Conservation (phyloP, 2,113 vertebrate genomes). For the Tor tambroides region DNA sequence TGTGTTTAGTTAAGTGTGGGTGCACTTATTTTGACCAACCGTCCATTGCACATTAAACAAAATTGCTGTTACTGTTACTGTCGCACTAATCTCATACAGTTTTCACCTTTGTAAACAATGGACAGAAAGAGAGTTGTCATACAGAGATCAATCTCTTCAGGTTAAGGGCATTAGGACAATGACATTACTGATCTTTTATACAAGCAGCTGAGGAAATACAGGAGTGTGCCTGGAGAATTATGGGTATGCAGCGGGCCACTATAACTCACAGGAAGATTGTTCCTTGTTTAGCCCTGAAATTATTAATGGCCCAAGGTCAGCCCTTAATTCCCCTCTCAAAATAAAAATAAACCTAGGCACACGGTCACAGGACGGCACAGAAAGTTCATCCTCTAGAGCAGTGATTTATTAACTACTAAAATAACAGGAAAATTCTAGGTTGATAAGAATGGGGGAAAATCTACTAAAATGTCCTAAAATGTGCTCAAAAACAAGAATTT, state of each 20-base stretch:
- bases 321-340: conserved; percentile 57
- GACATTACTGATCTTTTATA: background rate
- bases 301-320: conserved; percentile 66
- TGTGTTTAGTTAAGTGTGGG: conserved; percentile 39
- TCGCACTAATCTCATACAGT: conserved; percentile 11
- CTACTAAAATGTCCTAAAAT: background rate
- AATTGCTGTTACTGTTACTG: background rate
- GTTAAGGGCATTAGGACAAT: background rate
- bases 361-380: conserved; percentile 44
- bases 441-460: background rate
- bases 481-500: background rate
- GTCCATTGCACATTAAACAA: background rate
- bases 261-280: conserved; percentile 34
- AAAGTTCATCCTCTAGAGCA: conserved; percentile 5
- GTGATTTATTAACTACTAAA: background rate
- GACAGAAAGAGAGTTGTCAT: background rate
- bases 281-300: conserved; percentile 40
- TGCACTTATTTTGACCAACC: conserved; percentile 4
- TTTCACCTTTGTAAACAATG: background rate
- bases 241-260: conserved; percentile 21
- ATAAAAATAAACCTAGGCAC: conserved; percentile 64
- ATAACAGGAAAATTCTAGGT: background rate
- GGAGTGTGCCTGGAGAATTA: background rate
- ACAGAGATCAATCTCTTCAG: background rate
- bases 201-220: conserved; percentile 8